Conservation (phyloP, 2,113 vertebrate genomes). For the Orthonyx spaldingii region DNA sequence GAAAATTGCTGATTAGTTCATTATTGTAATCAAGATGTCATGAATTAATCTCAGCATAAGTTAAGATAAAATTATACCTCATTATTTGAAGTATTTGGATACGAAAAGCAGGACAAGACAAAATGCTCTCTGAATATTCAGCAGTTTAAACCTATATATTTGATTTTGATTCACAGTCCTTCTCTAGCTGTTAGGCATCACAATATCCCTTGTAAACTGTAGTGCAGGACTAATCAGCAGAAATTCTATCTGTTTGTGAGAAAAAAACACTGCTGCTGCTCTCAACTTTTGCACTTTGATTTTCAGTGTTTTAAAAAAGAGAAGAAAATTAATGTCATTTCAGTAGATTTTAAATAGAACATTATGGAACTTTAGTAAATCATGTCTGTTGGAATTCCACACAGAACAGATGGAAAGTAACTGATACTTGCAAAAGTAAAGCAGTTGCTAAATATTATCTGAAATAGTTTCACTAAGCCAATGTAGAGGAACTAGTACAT, state of each 20-base stretch:
- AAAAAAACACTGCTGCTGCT: background rate
- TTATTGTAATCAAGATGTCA: background rate
- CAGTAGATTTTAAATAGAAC: conserved; percentile 24
- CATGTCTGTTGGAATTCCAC: background rate
- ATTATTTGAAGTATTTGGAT: background rate
- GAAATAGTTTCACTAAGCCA: background rate
- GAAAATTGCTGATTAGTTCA: background rate
- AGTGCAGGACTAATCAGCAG: background rate
- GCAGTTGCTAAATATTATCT: conserved; percentile 3
- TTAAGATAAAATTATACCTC: background rate
- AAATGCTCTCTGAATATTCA: background rate
- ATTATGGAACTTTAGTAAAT: background rate
- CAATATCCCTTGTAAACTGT: background rate
- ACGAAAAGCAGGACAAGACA: background rate
- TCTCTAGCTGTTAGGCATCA: background rate
- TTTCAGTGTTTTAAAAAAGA: background rate
- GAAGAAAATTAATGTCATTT: background rate
- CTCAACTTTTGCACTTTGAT: background rate
- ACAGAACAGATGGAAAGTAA: background rate
- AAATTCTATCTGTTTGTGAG: background rate
- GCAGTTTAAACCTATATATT: background rate
- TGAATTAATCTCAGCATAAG: background rate
- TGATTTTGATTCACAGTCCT: background rate
- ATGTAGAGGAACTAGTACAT: conserved; percentile 23
- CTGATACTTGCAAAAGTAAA: conserved; percentile 27